Evolutionary conservation across 92 coral and sea anemone species (phyloP).

Genomic region (Zoanthus sociatus): DNA sequence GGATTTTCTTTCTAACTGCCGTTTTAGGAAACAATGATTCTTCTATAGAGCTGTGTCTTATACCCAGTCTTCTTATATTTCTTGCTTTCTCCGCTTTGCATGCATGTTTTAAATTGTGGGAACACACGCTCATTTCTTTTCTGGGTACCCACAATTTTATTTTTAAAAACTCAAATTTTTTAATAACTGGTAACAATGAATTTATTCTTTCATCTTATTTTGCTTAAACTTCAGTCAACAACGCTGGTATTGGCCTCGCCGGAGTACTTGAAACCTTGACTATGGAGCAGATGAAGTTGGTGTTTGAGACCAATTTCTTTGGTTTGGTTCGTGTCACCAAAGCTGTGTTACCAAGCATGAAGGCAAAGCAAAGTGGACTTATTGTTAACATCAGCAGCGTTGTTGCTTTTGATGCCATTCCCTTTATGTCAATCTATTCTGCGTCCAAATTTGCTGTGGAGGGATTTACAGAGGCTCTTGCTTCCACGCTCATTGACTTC

Average conservation of each 20-base stretch:
- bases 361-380: slow-evolving; percentile 77
- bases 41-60: no score
- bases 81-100: no score
- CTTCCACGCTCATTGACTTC: slow-evolving; percentile 73
- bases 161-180: no score
- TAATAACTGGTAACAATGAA: no score
- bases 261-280: slow-evolving; percentile 76
- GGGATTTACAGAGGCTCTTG: slow-evolving; percentile 83
- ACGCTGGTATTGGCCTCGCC: slow-evolving; percentile 81
- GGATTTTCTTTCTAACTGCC: no score
- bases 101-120: no score
- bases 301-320: slow-evolving; percentile 84
- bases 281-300: slow-evolving; percentile 59
- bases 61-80: no score
- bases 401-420: slow-evolving; percentile 74
- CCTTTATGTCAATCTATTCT: slow-evolving; percentile 72
- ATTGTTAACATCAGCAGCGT: slow-evolving; percentile 78
- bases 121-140: no score
- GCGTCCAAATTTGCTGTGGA: slow-evolving; percentile 90
- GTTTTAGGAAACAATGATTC: no score
- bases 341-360: slow-evolving; percentile 86
- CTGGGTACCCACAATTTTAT: no score
- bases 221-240: slow-evolving; percentile 68
- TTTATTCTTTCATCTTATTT: not conserved
- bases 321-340: slow-evolving; percentile 85